These are phyloP conservation scores for Aleiodes testaceus DNA, from an alignment of 2,888 invertebrate genomes.

Conservation along the genomic window DNA sequence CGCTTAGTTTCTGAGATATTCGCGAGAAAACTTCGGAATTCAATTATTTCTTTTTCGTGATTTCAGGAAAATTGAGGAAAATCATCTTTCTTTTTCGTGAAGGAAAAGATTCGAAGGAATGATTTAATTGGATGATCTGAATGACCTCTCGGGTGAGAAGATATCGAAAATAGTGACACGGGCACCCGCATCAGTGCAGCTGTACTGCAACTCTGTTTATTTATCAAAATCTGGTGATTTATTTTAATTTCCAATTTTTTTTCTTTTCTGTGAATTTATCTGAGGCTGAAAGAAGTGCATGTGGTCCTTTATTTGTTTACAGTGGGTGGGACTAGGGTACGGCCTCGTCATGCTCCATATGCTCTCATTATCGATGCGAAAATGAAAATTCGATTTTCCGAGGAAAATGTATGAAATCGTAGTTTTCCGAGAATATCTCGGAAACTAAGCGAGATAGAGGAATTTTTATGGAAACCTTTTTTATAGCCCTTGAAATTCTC, in stretches of 20 bases:
- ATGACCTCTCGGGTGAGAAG: neutral
- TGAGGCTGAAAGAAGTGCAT: neutral
- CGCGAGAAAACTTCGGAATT: too few relatives aligned
- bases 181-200: slow-evolving; percentile 15
- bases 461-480: too few relatives aligned
- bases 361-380: slow-evolving; percentile 55
- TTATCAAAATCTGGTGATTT: neutral
- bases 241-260: neutral
- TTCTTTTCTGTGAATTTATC: slow-evolving; percentile 22
- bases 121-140: too few relatives aligned
- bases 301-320: slow-evolving; percentile 37
- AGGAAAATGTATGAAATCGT: too few relatives aligned
- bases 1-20: too few relatives aligned
- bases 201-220: neutral
- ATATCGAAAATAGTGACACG: slow-evolving; percentile 11
- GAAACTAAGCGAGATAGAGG: too few relatives aligned
- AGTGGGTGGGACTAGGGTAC: slow-evolving; percentile 55
- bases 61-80: too few relatives aligned
- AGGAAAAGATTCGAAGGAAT: too few relatives aligned
- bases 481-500: too few relatives aligned
- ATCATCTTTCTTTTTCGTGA: too few relatives aligned
- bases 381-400: slow-evolving; percentile 23
- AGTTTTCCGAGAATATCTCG: too few relatives aligned
- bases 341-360: slow-evolving; percentile 61
- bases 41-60: too few relatives aligned